Base-by-base conservation (phyloP, 2,888 invertebrate species). In the Acronicta leporina region DNA sequence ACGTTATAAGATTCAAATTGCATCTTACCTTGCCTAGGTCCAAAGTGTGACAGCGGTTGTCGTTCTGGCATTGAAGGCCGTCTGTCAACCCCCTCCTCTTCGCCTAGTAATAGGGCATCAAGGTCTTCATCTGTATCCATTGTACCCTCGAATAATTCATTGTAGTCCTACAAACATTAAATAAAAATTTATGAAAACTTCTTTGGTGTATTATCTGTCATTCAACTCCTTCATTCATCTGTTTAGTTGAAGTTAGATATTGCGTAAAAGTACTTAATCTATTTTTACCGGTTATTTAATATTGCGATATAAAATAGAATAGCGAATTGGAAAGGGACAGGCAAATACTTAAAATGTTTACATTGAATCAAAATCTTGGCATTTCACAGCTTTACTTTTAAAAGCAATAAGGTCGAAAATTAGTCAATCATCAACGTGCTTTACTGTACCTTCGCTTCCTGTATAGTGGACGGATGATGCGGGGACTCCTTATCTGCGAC, bases 401-500 rank as follows among this genome's bases (percentile, higher is more conserved):
- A 33, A 33, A 33, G 11, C 4, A 11, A n/a, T 33, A 11, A n/a
- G 6, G 38, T 38, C 38, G n/a, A n/a, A 35, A 38, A 8, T n/a
- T 35, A 13, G 11, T 35, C 35, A 13, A 35, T 5, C 35, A 13
- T 5, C 13, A 35, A 1, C 2, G n/a, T n/a, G 13, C 6, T 38
- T n/a, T 1, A 25, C 3, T 8, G 40, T 77, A 95, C 95, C 91
- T 95, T 95, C 65, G 94, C 93, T 83, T 95, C 95, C 66, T 95
- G 95, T 44, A 94, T 92, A 70, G 93, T 91, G 77, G 94, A 93
- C 65, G 94, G 94, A 86, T 95, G 92, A 63, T 95, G 95, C 0
- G 96, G 92, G n/a, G 96, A 96, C 88, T 98, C 98, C 80, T 97
- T 97, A 86, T 99, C 99, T 0, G 99, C 99, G 33, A 98, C 98